A percentile compares a stretch with the other conserved stretches of the same genome.
Evolutionary conservation across 2,797 vertebrate genomes (phyloP).

Genomic region (Sebastes ruberrimus): DNA sequence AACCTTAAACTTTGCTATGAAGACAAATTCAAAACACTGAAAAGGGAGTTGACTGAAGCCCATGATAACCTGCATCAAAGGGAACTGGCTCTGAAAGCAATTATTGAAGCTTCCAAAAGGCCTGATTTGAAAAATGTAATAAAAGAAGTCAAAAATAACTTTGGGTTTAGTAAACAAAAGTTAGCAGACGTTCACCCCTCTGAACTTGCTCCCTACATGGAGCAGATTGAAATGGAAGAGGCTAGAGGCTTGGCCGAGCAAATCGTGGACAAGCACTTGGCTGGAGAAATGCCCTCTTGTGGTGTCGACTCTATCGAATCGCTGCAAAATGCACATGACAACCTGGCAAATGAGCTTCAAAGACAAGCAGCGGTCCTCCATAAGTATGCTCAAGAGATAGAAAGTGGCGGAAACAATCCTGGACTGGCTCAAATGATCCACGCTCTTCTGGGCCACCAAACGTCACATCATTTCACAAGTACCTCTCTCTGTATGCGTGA

Average conservation of each 20-base stretch:
- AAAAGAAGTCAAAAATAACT: slow-evolving; percentile 83
- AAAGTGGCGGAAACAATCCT: slow-evolving; percentile 76
- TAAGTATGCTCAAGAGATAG: slow-evolving; percentile 86
- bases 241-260: slow-evolving; percentile 70
- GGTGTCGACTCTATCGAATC: slow-evolving; percentile 78
- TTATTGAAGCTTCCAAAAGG: slow-evolving; percentile 83
- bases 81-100: slow-evolving; percentile 83
- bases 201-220: slow-evolving; percentile 80
- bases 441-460: slow-evolving; percentile 75
- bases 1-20: slow-evolving; percentile 88
- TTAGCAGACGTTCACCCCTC: slow-evolving; percentile 74
- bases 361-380: slow-evolving; percentile 87
- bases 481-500: slow-evolving; percentile 89
- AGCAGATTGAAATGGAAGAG: slow-evolving; percentile 80
- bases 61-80: slow-evolving; percentile 86
- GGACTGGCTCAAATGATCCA: slow-evolving; percentile 84
- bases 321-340: slow-evolving; percentile 81
- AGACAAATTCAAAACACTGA: slow-evolving; percentile 84
- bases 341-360: slow-evolving; percentile 88
- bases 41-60: slow-evolving; percentile 87
- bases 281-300: slow-evolving; percentile 42
- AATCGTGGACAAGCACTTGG: slow-evolving; percentile 77
- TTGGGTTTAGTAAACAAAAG: slow-evolving; percentile 67
- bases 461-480: slow-evolving; percentile 74
- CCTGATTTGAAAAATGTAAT: slow-evolving; percentile 85